Base-by-base conservation (phyloP, 2,888 invertebrate species). In the Lepidocyrtinus sp. region DNA sequence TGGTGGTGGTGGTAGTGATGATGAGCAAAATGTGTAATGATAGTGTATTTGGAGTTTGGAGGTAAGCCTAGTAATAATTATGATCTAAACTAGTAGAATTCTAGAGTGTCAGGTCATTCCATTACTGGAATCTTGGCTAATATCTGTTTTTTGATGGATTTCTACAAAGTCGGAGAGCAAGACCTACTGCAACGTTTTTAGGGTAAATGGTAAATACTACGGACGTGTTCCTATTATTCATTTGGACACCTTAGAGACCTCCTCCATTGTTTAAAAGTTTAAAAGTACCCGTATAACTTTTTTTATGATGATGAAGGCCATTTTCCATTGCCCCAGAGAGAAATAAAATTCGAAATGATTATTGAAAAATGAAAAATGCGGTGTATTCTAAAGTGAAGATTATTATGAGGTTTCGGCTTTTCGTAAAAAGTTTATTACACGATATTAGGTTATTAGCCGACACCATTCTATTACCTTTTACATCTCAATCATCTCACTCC, bases 161-260 rank as follows among this genome's bases (percentile, higher is more conserved):
- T 5, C 36, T 36, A 36, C 5, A 36, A 7, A 36, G 5, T 36
- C 5, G 36, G n/a, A n/a, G 45, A 5, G 25, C 69, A 75, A 75
- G 76, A 76, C 76, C 76, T 76, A 76, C 76, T 76, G 76, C 76
- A 76, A 76, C 70, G 76, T 65, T 72, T 26, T 72, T 63, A 63
- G 27, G 72, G 72, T 72, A 72, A 72, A 72, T 63, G 46, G 62
- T 62, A 1, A 50, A 7, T 12, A 36, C 36, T 36, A 36, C 36
- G 5, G 5, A 36, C 36, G 5, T n/a, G n/a, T n/a, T 36, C 36
- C 5, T 12, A 50, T 50, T 50, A 50, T 50, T 50, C 50, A 36
- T 36, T 36, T 17, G 5, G 17, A 50, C 50, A 50, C 50, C 50
- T 50, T 50, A 7, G 17, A 50, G 15, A 12, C 2, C 64, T n/a